phyloP scores from a whole-genome alignment of 1,140 invertebrate species.

The Philopotamus ludificatus region DNA sequence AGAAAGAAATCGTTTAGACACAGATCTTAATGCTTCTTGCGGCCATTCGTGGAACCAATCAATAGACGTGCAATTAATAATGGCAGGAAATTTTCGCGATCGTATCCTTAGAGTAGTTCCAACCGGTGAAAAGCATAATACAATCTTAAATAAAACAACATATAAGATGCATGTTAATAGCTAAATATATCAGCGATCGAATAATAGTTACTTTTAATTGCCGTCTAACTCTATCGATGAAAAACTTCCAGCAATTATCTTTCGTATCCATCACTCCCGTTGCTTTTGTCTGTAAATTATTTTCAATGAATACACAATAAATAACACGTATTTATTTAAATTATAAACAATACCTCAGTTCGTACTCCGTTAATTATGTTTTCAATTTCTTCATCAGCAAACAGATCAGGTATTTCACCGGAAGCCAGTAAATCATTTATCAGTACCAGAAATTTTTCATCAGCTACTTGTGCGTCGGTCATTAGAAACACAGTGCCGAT shows the following conservation, averaged over 20 bases:
- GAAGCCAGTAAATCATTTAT: slow-evolving; percentile 93
- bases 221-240: slow-evolving; percentile 83
- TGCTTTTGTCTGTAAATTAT: slow-evolving; percentile 61
- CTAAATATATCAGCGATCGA: not conserved
- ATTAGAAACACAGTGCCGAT: slow-evolving; percentile 87
- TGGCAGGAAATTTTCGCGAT: slow-evolving; percentile 87
- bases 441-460: slow-evolving; percentile 88
- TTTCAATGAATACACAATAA: slow-evolving; percentile 1
- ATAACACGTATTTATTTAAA: not conserved
- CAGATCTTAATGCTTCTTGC: slow-evolving; percentile 83
- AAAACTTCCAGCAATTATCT: slow-evolving; percentile 95
- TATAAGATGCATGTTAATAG: slow-evolving; percentile 9
- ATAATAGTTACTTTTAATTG: slow-evolving; percentile 61
- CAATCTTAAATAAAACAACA: slow-evolving; percentile 52
- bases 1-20: slow-evolving; percentile 78
- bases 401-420: slow-evolving; percentile 89
- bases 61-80: slow-evolving; percentile 91
- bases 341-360: slow-evolving; percentile 67
- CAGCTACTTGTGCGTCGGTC: slow-evolving; percentile 90
- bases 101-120: slow-evolving; percentile 81
- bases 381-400: slow-evolving; percentile 89
- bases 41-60: slow-evolving; percentile 98
- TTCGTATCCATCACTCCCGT: slow-evolving; percentile 79
- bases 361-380: slow-evolving; percentile 79
- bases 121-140: slow-evolving; percentile 91